These are phyloP conservation scores for Luperina nickerlii DNA, from an alignment of 2,888 invertebrate species.

Conservation along the genomic window DNA sequence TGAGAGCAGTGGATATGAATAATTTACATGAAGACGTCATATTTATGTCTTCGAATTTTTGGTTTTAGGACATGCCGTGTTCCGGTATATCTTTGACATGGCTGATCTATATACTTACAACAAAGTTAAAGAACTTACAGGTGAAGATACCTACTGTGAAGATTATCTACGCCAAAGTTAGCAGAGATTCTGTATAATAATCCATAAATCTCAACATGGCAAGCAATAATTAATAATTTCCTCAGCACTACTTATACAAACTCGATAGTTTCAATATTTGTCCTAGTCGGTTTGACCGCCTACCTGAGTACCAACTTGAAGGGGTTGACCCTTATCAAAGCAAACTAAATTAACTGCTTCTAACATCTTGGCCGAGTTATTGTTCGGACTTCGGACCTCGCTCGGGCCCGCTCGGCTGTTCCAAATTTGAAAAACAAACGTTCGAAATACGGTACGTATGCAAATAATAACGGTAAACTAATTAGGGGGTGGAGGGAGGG, in stretches of 20 bases:
- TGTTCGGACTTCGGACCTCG: conserved; percentile 77
- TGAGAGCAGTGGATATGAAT: too few relatives aligned
- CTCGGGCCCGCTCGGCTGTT: conserved; percentile 73
- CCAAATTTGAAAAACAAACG: conserved; percentile 87
- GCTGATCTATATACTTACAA: too few relatives aligned
- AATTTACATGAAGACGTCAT: too few relatives aligned
- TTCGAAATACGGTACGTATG: conserved; percentile 68
- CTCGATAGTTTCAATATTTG: conserved; percentile 83
- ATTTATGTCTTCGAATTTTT: too few relatives aligned
- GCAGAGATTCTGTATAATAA: conserved; percentile 15
- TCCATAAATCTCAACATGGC: conserved; percentile 56
- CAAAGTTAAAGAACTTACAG: not conserved
- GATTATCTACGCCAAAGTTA: conserved; percentile 6
- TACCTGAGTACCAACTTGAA: conserved; percentile 83
- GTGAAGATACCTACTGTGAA: not conserved
- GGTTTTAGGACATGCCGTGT: too few relatives aligned
- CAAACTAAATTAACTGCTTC: conserved; percentile 89
- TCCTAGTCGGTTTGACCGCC: conserved; percentile 78
- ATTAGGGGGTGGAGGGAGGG: conserved; percentile 69
- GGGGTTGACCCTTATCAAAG: conserved; percentile 87
- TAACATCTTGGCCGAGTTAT: conserved; percentile 90
- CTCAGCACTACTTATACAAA: conserved; percentile 69
- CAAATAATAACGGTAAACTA: conserved; percentile 79
- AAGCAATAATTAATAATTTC: conserved; percentile 71
- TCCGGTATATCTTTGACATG: too few relatives aligned